These are phyloP conservation scores for Nothura maculosa DNA, from an alignment of 2,797 vertebrate species.

Conservation along the genomic window DNA sequence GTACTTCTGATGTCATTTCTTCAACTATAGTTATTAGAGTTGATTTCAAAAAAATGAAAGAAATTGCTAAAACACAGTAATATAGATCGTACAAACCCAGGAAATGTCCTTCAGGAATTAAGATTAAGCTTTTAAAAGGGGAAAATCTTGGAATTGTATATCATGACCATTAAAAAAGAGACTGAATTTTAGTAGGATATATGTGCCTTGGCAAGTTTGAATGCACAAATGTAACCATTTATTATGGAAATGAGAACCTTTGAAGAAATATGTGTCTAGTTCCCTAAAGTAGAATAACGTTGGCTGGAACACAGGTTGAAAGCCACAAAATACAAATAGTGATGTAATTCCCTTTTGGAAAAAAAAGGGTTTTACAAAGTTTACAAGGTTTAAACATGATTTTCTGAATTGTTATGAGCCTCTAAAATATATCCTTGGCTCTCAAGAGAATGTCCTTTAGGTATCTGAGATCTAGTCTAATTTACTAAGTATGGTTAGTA, in stretches of 20 bases:
- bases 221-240: not conserved
- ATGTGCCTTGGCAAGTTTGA: not conserved
- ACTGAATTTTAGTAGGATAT: not conserved
- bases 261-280: not conserved
- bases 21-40: not conserved
- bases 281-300: not conserved
- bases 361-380: not conserved
- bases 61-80: not conserved
- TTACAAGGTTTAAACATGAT: not conserved
- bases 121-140: not conserved
- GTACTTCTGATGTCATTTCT: not conserved
- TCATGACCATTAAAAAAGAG: not conserved
- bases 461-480: not conserved
- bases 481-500: accelerated
- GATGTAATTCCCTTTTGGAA: not conserved
- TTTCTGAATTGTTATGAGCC: not conserved
- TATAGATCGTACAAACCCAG: not conserved
- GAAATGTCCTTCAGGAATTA: not conserved
- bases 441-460: not conserved
- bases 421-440: not conserved
- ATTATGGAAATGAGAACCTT: not conserved
- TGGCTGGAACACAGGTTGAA: not conserved
- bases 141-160: not conserved
- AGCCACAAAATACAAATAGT: not conserved
- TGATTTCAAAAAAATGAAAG: not conserved